A percentile compares a stretch with the other conserved stretches of the same genome.
Evolutionary conservation across 1,140 invertebrate species (phyloP).

Genomic region (Cotesia chilonis): DNA sequence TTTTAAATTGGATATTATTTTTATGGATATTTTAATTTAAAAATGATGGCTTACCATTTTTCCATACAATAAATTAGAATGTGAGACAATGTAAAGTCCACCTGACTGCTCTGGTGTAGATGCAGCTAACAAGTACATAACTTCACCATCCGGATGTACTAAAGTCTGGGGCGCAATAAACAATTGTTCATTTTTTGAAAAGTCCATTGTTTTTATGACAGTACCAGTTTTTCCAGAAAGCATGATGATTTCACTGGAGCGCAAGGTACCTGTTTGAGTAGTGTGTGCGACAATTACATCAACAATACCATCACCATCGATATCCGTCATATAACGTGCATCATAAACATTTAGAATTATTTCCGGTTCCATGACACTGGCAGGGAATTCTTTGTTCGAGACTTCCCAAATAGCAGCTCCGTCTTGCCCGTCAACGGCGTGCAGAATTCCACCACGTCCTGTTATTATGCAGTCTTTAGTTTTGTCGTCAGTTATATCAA

Average conservation of each 20-base stretch:
- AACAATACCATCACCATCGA: slow-evolving; percentile 75
- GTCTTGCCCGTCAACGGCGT: slow-evolving; percentile 74
- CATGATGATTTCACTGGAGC: slow-evolving; percentile 72
- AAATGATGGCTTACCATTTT: slow-evolving; percentile 57
- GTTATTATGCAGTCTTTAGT: slow-evolving; percentile 78
- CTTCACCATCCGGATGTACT: slow-evolving; percentile 68
- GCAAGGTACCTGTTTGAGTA: slow-evolving; percentile 60
- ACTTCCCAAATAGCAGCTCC: slow-evolving; percentile 77
- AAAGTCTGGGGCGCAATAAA: slow-evolving; percentile 76
- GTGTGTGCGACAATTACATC: slow-evolving; percentile 80
- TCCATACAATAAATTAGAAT: slow-evolving; percentile 69
- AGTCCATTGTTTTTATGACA: slow-evolving; percentile 70
- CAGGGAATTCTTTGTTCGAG: slow-evolving; percentile 49
- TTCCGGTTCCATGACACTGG: slow-evolving; percentile 52
- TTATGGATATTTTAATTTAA: too few relatives aligned
- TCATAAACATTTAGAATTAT: slow-evolving; percentile 70
- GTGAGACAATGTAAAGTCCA: slow-evolving; percentile 72
- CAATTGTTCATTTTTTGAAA: slow-evolving; percentile 76
- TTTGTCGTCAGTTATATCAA: slow-evolving; percentile 77
- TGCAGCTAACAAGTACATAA: slow-evolving; percentile 75
- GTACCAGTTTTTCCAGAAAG: slow-evolving; percentile 77
- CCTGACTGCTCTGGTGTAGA: slow-evolving; percentile 79
- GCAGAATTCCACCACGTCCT: slow-evolving; percentile 78
- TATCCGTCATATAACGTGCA: slow-evolving; percentile 76
- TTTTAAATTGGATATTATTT: too few relatives aligned